Evolutionary conservation across 2,888 invertebrate species (phyloP).

Genomic region (Melanophora roralis): DNA sequence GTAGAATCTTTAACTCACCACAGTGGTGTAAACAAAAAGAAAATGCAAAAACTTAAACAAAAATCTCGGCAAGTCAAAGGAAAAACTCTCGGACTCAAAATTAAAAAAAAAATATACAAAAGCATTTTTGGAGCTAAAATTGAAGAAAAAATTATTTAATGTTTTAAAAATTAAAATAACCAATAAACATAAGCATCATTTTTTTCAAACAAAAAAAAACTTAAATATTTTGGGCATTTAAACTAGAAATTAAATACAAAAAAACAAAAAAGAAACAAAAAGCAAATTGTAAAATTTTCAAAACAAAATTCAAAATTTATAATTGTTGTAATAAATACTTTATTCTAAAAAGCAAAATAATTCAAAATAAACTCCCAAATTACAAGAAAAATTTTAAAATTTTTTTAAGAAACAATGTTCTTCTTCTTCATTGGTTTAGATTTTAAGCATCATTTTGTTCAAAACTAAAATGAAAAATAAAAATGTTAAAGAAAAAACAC

Average conservation of each 20-base stretch:
- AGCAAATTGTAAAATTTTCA: conserved; percentile 44
- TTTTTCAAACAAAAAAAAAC: conserved; percentile 67
- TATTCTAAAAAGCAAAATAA: conserved; percentile 58
- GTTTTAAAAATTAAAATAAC: conserved; percentile 57
- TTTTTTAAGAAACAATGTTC: conserved; percentile 20
- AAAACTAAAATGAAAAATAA: conserved; percentile 52
- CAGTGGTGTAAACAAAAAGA: conserved; percentile 39
- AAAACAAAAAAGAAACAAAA: conserved; percentile 53
- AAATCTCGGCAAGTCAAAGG: conserved; percentile 63
- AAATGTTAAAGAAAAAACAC: conserved; percentile 10
- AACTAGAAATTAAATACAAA: conserved; percentile 38
- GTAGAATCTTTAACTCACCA: too few relatives aligned
- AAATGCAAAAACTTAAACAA: conserved; percentile 50
- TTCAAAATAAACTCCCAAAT: conserved; percentile 60
- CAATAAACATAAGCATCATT: conserved; percentile 71
- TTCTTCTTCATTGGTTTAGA: conserved; percentile 73
- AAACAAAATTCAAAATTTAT: conserved; percentile 70
- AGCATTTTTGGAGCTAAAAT: conserved; percentile 72
- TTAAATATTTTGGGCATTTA: conserved; percentile 55
- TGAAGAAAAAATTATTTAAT: conserved; percentile 57
- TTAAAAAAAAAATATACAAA: conserved; percentile 54
- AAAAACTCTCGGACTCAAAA: conserved; percentile 62
- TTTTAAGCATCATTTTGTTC: conserved; percentile 68
- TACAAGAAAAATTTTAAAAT: conserved; percentile 53
- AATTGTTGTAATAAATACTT: conserved; percentile 69